Percentiles rank a stretch among this genome's conserved stretches.
Conservation (phyloP, 37 sponge, comb jelly and placozoan species). For the Aplysina aerophoba region DNA sequence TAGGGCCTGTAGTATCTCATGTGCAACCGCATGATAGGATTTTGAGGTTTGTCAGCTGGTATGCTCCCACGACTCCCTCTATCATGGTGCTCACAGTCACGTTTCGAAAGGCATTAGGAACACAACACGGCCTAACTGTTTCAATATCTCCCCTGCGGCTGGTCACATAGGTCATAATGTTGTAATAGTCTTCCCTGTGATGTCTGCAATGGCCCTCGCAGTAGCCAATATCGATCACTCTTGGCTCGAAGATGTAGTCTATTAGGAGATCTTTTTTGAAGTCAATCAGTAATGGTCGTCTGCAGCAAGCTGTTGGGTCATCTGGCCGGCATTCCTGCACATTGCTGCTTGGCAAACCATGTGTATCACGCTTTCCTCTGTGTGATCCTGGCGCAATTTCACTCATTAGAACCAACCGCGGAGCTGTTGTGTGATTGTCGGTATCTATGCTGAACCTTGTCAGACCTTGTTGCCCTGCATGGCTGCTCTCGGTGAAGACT, state of each 20-base stretch:
- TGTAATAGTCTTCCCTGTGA: not conserved
- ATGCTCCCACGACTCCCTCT: not conserved
- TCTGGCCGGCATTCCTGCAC: not conserved
- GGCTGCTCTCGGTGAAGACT: not conserved
- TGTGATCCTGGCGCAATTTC: not conserved
- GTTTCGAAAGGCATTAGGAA: not conserved
- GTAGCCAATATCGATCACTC: not conserved
- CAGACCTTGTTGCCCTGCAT: too few relatives aligned
- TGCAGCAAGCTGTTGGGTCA: not conserved
- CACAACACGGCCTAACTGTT: not conserved
- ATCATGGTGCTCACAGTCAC: not conserved
- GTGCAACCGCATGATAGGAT: constrained; percentile 10
- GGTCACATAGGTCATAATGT: not conserved
- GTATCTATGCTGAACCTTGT: not conserved
- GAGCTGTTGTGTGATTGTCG: not conserved
- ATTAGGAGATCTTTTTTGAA: not conserved
- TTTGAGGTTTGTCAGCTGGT: not conserved
- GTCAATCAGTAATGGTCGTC: not conserved
- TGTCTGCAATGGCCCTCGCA: constrained; percentile 1
- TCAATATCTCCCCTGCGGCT: too few relatives aligned
- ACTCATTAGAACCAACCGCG: not conserved
- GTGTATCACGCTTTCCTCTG: not conserved
- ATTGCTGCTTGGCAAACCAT: not conserved
- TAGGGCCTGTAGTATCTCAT: too few relatives aligned
- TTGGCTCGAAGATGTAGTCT: not conserved